phyloP scores from a whole-genome alignment of 2,797 vertebrate genomes.

The Phrynocephalus vlangalii region DNA sequence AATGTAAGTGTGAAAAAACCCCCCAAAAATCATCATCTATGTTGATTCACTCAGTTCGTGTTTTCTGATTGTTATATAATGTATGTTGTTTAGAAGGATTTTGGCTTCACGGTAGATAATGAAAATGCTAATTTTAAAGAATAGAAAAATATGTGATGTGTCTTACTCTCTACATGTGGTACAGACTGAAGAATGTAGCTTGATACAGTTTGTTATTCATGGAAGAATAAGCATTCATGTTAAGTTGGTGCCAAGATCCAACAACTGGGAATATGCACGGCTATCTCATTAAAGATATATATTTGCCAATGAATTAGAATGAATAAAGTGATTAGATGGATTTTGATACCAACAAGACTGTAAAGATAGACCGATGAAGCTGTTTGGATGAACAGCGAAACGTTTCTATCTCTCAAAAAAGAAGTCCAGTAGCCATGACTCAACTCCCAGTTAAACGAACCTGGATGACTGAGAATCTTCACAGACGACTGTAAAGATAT shows the following conservation, averaged over 20 bases:
- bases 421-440: no score
- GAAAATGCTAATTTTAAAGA: neutral
- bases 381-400: no score
- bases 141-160: neutral
- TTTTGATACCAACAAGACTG: neutral
- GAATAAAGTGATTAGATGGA: neutral
- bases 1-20: constrained; percentile 85
- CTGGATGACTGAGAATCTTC: no score
- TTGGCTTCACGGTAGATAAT: neutral
- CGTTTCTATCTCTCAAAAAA: no score
- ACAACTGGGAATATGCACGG: neutral
- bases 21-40: neutral
- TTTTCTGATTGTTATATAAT: neutral
- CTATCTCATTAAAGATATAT: neutral
- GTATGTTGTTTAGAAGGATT: neutral
- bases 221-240: neutral
- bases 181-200: neutral
- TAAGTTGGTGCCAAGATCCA: neutral
- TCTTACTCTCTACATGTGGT: neutral
- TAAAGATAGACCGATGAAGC: no score
- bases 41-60: neutral
- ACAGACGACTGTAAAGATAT: neutral
- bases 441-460: no score
- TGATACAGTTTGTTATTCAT: neutral
- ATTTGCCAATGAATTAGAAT: neutral